Percentiles rank a stretch among this genome's conserved stretches.
These are phyloP conservation scores for Chloropsis hardwickii DNA, from an alignment of 2,113 vertebrate species.

Conservation along the genomic window DNA sequence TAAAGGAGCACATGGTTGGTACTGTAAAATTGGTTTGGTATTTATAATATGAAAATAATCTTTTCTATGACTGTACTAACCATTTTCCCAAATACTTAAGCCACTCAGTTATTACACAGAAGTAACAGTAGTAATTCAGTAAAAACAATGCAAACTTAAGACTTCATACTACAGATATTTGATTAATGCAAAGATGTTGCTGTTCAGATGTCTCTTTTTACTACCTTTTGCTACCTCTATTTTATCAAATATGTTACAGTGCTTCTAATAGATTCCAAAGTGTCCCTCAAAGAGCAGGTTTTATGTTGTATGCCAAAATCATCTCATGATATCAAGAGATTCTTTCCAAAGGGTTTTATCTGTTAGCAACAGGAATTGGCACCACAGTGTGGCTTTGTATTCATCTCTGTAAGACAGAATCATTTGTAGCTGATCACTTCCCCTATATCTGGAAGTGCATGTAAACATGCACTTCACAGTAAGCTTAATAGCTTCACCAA, in stretches of 20 bases:
- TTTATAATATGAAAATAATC: background rate
- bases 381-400: background rate
- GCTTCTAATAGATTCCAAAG: too few relatives aligned
- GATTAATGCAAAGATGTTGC: background rate
- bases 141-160: background rate
- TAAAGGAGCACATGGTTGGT: background rate
- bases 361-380: background rate
- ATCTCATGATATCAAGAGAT: background rate
- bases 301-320: background rate
- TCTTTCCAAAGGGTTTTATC: background rate
- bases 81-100: background rate
- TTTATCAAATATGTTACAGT: background rate
- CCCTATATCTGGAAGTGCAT: background rate
- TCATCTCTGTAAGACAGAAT: background rate
- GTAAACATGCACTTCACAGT: background rate
- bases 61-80: background rate
- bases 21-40: background rate
- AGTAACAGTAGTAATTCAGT: background rate
- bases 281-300: background rate
- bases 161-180: background rate
- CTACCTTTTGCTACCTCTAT: background rate
- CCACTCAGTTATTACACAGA: background rate
- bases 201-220: background rate
- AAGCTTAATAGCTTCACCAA: background rate
- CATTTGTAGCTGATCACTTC: background rate